Conservation (phyloP, 2,888 invertebrate genomes). For the Nymphalis urticae region DNA sequence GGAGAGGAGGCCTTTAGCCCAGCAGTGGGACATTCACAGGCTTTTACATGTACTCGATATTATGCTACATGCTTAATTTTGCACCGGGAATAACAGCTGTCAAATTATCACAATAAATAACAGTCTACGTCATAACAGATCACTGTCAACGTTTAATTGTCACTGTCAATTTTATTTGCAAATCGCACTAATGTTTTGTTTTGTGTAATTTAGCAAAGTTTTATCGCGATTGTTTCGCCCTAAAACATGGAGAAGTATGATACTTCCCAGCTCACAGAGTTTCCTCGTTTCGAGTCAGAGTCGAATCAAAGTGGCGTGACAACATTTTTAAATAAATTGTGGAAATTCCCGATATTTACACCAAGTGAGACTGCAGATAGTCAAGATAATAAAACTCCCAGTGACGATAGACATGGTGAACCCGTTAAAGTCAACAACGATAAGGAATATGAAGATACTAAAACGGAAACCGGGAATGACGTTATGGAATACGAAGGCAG, state of each 20-base stretch:
- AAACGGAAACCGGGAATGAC: slow-evolving; percentile 65
- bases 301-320: slow-evolving; percentile 87
- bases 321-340: slow-evolving; percentile 88
- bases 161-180: background rate
- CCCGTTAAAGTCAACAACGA: slow-evolving; percentile 44
- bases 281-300: slow-evolving; percentile 86
- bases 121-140: background rate
- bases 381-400: slow-evolving; percentile 50
- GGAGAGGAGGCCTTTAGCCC: no score
- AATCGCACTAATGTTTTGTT: slow-evolving; percentile 8
- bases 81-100: no score
- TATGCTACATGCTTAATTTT: no score
- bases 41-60: no score
- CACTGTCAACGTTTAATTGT: slow-evolving; percentile 6
- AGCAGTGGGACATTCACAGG: no score
- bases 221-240: background rate
- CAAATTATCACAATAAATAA: no score
- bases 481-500: slow-evolving; percentile 86
- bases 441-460: slow-evolving; percentile 55
- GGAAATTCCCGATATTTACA: slow-evolving; percentile 84
- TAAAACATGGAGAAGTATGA: slow-evolving; percentile 71
- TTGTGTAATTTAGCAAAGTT: slow-evolving; percentile 13
- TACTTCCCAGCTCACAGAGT: slow-evolving; percentile 73
- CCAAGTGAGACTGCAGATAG: slow-evolving; percentile 59
- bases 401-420: slow-evolving; percentile 48